Conservation (phyloP, 2,113 vertebrate genomes). For the Pseudorasbora parva region DNA sequence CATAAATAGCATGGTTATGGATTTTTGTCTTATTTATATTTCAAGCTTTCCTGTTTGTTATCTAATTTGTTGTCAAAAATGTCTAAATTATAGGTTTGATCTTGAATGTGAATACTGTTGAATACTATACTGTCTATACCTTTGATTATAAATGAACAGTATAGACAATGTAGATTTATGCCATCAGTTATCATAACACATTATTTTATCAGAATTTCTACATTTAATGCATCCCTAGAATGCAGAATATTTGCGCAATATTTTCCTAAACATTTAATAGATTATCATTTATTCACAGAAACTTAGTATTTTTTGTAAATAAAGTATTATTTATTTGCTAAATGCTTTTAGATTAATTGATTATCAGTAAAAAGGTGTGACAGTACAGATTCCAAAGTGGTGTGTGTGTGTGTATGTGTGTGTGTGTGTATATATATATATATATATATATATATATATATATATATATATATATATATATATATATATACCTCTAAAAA, state of each 20-base stretch:
- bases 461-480: no score
- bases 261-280: background rate
- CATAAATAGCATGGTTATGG: background rate
- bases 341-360: background rate
- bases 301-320: background rate
- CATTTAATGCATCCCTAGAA: background rate
- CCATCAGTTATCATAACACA: background rate
- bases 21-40: background rate
- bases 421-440: no score
- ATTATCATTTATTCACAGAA: background rate
- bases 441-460: no score
- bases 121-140: no score
- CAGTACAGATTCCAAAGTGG: no score
- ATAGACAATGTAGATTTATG: background rate
- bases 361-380: background rate
- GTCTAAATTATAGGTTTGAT: background rate
- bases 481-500: conserved; percentile 15
- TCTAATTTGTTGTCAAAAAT: background rate
- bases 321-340: background rate
- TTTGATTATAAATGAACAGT: no score
- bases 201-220: background rate
- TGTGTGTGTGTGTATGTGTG: no score
- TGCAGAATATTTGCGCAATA: background rate
- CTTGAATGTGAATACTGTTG: background rate
- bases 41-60: background rate